Evolutionary conservation across 2,888 invertebrate genomes (phyloP), one percentile per base, ranked within the genome.

Genomic region (Adela reaumurella): DNA sequence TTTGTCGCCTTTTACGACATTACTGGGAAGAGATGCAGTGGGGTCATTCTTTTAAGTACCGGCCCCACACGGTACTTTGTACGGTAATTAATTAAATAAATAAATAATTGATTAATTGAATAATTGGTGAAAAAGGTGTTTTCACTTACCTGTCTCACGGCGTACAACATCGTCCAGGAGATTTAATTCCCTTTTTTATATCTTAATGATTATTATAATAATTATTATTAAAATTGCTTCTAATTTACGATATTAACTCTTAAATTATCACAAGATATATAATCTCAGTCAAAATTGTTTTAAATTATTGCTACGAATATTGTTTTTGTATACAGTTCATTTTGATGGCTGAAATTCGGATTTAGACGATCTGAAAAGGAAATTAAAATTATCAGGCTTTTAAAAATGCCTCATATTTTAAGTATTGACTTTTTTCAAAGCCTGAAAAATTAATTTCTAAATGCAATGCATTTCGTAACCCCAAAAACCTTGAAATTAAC

Each of bases 71-170:
- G n/a, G n/a, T n/a, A n/a, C n/a, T n/a, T n/a, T n/a, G n/a, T 24
- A 24, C 10, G 5, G 24, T 24, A 24, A 24, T 24, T 24, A 24
- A 35, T 35, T 8, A 8, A 35, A 35, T 35, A 35, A 35, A 35
- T 35, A 35, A 19, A 19, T 45, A 45, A 16, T 5, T 8, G 4
- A 19, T 8, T 17, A 10, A 10, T 46, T 11, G 29, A 29, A 46
- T 18, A 19, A 8, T 10, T 28, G 14, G 3, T 17, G 46, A 28
- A 24, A 16, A n/a, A 28, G 17, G n/a, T 29, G 20, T 42, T 8
- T 16, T 14, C 45, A 58, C 74, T 70, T 54, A 76, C 77, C 74
- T 76, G 77, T 65, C 77, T 68, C 5, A 77, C 76, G 16, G 77
- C 76, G 56, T 77, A 77, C 69, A 77, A 60, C 77, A 77, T 77